Conservation (phyloP, 2,113 vertebrate genomes). For the Murina feae region DNA sequence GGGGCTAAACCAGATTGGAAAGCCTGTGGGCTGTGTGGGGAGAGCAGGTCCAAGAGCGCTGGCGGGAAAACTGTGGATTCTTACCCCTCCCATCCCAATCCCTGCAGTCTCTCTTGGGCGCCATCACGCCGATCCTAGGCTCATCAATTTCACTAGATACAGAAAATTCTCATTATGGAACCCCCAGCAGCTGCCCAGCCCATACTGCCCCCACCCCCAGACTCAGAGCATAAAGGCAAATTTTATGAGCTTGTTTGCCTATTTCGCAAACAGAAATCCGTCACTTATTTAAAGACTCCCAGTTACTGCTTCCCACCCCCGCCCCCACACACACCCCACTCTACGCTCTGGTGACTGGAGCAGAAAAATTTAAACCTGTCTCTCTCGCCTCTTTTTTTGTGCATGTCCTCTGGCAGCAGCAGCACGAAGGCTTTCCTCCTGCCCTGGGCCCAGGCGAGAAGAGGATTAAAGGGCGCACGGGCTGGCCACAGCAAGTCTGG, state of each 20-base stretch:
- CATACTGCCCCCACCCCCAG: neutral
- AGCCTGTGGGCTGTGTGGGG: neutral
- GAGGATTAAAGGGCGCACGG: slow-evolving; percentile 93
- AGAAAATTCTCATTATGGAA: neutral
- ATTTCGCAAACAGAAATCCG: slow-evolving; percentile 60
- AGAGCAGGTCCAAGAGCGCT: fast-evolving
- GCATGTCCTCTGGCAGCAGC: slow-evolving; percentile 68
- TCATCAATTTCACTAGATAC: neutral
- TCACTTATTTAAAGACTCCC: slow-evolving; percentile 46
- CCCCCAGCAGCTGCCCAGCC: neutral
- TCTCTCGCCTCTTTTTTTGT: slow-evolving; percentile 32
- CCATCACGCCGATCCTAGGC: neutral
- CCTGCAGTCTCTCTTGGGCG: neutral
- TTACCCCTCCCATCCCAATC: neutral
- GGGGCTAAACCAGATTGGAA: neutral
- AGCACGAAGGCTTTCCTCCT: slow-evolving; percentile 85
- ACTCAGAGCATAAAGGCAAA: slow-evolving; percentile 52
- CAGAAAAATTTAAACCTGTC: slow-evolving; percentile 44
- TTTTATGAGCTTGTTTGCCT: slow-evolving; percentile 65
- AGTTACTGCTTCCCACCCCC: neutral
- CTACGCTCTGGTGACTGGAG: neutral
- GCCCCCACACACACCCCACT: too few relatives aligned
- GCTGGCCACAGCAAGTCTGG: slow-evolving; percentile 99
- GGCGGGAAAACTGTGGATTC: neutral
- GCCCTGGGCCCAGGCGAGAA: slow-evolving; percentile 86